Conservation (phyloP, 2,888 invertebrate species). For the Harpalus rubripes region DNA sequence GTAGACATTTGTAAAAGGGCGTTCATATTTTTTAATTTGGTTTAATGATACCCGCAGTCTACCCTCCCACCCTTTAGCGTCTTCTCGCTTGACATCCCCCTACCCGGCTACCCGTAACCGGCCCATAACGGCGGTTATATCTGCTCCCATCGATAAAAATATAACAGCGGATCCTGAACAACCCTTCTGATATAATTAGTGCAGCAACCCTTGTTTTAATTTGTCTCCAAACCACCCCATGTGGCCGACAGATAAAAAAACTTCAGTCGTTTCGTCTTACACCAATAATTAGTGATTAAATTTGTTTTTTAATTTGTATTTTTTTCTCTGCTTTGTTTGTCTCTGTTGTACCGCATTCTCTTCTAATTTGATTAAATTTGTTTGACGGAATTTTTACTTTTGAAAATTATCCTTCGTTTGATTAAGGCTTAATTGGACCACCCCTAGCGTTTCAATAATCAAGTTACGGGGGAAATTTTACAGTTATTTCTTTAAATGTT, state of each 20-base stretch:
- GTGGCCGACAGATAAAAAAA: conserved; percentile 72
- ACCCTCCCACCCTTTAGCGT: conserved; percentile 7
- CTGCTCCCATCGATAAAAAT: conserved; percentile 66
- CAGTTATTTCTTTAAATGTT: neutral
- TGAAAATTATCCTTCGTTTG: conserved; percentile 48
- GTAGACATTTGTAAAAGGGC: conserved; percentile 64
- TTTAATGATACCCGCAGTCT: conserved; percentile 53
- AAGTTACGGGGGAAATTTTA: conserved; percentile 8
- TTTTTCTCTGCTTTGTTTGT: conserved; percentile 58
- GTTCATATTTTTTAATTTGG: conserved; percentile 67
- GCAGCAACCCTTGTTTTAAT: conserved; percentile 64
- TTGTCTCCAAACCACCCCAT: conserved; percentile 68
- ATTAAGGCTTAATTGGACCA: conserved; percentile 43
- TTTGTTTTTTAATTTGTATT: conserved; percentile 75
- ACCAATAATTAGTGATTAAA: conserved; percentile 76
- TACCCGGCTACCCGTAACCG: neutral
- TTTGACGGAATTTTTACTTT: conserved; percentile 54
- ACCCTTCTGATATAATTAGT: conserved; percentile 66
- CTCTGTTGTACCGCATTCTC: conserved; percentile 45
- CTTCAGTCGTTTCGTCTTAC: conserved; percentile 72
- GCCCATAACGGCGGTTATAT: conserved; percentile 50
- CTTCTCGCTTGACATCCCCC: conserved; percentile 30
- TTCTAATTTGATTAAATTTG: conserved; percentile 54
- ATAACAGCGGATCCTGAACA: conserved; percentile 56
- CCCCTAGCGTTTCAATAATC: neutral